phyloP scores from a whole-genome alignment of 2,888 invertebrate genomes.

The Apotomis turbidana region DNA sequence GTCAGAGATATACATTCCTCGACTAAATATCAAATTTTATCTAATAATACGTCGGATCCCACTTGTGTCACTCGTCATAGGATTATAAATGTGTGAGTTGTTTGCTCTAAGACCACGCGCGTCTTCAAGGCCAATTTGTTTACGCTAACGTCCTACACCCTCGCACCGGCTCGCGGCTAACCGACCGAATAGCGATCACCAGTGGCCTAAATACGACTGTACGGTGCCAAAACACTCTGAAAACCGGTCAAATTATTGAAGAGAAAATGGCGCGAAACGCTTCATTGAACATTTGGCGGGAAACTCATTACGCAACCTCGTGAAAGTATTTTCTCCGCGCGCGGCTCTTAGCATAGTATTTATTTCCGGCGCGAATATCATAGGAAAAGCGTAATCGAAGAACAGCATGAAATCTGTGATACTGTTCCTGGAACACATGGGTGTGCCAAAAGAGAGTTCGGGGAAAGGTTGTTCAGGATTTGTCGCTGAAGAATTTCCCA shows the following conservation, averaged over 20 bases:
- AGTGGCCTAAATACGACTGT: conserved; percentile 49
- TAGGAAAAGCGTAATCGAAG: not conserved
- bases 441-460: not conserved
- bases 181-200: conserved; percentile 56
- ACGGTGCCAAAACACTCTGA: conserved; percentile 51
- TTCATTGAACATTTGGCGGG: conserved; percentile 79
- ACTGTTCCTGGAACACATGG: not conserved
- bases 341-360: conserved; percentile 22
- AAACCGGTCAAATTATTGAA: conserved; percentile 61
- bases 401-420: not conserved
- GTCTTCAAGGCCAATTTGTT: conserved; percentile 78
- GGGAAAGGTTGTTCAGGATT: not conserved
- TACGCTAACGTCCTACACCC: conserved; percentile 55
- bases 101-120: conserved; percentile 67
- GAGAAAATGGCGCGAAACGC: conserved; percentile 77
- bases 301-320: conserved; percentile 70
- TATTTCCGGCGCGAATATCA: conserved; percentile 10
- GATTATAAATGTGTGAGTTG: conserved; percentile 63
- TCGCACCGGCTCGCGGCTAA: conserved; percentile 48
- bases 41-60: conserved; percentile 32
- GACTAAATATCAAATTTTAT: conserved; percentile 27
- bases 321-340: conserved; percentile 65
- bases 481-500: not conserved
- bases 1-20: conserved; percentile 20
- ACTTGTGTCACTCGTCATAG: conserved; percentile 58